phyloP scores from a whole-genome alignment of 1,140 invertebrate species.

The Diachasma alloeum region DNA sequence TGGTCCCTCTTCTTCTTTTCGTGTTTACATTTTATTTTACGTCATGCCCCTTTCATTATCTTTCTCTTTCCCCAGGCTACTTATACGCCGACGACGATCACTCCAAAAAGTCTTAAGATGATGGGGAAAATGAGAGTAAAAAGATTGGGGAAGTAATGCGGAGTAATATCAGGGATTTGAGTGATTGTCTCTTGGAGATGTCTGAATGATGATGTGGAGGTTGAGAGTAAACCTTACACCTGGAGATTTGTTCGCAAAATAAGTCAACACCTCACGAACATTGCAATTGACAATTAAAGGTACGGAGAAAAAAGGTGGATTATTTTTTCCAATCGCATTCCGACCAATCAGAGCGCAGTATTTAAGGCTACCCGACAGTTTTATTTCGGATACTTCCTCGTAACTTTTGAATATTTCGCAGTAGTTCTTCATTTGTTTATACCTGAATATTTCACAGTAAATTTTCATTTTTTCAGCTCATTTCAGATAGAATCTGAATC shows the following conservation, averaged over 20 bases:
- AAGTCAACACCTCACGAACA: too few relatives aligned
- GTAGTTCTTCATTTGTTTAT: too few relatives aligned
- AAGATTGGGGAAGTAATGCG: not conserved
- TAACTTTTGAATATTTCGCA: too few relatives aligned
- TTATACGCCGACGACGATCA: conserved; percentile 3
- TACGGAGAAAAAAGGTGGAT: too few relatives aligned
- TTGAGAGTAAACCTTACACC: not conserved
- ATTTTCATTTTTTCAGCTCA: too few relatives aligned
- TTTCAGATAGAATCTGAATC: too few relatives aligned
- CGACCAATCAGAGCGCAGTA: too few relatives aligned
- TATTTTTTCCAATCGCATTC: too few relatives aligned
- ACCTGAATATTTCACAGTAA: too few relatives aligned
- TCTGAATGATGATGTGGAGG: not conserved
- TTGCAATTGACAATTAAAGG: too few relatives aligned
- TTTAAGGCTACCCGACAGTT: too few relatives aligned
- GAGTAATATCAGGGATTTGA: not conserved
- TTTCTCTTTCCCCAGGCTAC: conserved; percentile 23
- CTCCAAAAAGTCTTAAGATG: conserved; percentile 6
- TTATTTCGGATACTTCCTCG: too few relatives aligned
- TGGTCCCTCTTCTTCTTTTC: not conserved
- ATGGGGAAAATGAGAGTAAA: not conserved
- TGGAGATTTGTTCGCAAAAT: not conserved
- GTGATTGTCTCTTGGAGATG: not conserved
- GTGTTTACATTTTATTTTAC: conserved; percentile 37
- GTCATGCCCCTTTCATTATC: conserved; percentile 30